phyloP scores from a whole-genome alignment of 2,888 invertebrate species.

The Invenusta paracnida region DNA sequence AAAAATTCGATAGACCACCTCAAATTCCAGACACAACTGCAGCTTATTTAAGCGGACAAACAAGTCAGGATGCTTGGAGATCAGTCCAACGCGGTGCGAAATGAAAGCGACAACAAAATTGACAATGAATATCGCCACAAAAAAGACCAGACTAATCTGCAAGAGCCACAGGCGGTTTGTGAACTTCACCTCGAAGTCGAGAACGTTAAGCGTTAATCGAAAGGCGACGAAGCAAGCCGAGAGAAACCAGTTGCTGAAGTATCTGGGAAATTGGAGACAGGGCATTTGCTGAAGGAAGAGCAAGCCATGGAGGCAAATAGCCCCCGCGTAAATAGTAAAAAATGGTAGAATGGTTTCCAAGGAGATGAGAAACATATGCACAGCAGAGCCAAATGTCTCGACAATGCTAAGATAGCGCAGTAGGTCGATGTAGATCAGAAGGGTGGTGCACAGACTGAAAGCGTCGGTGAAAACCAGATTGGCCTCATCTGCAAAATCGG shows the following conservation, averaged over 20 bases:
- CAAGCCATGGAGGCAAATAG: not conserved
- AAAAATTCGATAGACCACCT: not conserved
- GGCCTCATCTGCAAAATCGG: not conserved
- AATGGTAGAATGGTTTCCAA: not conserved
- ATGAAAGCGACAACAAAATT: not conserved
- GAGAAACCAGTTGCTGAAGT: not conserved
- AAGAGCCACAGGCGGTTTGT: not conserved
- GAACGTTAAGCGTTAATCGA: not conserved
- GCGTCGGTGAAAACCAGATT: not conserved
- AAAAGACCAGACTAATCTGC: not conserved
- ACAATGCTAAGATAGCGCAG: not conserved
- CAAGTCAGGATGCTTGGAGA: not conserved
- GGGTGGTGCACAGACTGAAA: not conserved
- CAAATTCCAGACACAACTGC: not conserved
- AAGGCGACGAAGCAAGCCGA: not conserved
- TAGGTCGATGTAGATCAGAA: not conserved
- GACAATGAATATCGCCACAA: not conserved
- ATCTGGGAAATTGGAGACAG: not conserved
- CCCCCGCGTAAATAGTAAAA: not conserved
- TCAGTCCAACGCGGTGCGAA: not conserved
- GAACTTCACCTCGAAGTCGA: not conserved
- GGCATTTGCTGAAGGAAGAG: not conserved
- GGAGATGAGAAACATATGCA: not conserved
- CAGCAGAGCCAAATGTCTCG: not conserved
- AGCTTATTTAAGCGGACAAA: not conserved